These are phyloP conservation scores for Sericinus montela DNA, from an alignment of 2,888 invertebrate genomes.

Conservation along the genomic window DNA sequence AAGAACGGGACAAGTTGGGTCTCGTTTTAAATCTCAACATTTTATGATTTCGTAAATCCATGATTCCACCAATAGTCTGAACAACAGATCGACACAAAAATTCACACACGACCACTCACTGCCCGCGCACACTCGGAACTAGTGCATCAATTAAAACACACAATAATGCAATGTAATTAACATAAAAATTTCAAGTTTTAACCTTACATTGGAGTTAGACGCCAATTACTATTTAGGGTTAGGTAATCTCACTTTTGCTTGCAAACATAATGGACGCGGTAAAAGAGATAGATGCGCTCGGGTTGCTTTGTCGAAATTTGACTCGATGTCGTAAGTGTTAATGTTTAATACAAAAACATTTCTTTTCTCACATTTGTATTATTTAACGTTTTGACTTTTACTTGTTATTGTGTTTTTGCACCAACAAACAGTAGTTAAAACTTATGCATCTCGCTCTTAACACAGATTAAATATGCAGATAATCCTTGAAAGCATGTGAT, in stretches of 20 bases:
- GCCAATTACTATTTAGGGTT: constrained; percentile 50
- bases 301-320: constrained; percentile 46
- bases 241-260: constrained; percentile 50
- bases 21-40: constrained; percentile 52
- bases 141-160: constrained; percentile 64
- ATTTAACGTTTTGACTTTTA: constrained; percentile 16
- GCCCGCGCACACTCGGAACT: constrained; percentile 55
- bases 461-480: no score
- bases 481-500: no score
- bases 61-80: constrained; percentile 32
- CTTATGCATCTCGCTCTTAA: no score
- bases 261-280: constrained; percentile 33
- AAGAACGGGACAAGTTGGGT: constrained; percentile 50
- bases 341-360: constrained; percentile 18
- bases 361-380: constrained; percentile 15
- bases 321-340: constrained; percentile 44
- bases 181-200: constrained; percentile 76
- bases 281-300: constrained; percentile 44
- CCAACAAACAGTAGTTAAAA: no score
- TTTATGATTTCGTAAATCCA: constrained; percentile 64
- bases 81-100: constrained; percentile 25
- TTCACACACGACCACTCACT: constrained; percentile 61
- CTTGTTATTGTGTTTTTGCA: not conserved
- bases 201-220: constrained; percentile 61
- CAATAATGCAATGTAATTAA: constrained; percentile 67